Percentiles rank a stretch among this genome's conserved stretches.
Evolutionary conservation across 2,797 vertebrate genomes (phyloP).

Genomic region (Malacoraja senta): DNA sequence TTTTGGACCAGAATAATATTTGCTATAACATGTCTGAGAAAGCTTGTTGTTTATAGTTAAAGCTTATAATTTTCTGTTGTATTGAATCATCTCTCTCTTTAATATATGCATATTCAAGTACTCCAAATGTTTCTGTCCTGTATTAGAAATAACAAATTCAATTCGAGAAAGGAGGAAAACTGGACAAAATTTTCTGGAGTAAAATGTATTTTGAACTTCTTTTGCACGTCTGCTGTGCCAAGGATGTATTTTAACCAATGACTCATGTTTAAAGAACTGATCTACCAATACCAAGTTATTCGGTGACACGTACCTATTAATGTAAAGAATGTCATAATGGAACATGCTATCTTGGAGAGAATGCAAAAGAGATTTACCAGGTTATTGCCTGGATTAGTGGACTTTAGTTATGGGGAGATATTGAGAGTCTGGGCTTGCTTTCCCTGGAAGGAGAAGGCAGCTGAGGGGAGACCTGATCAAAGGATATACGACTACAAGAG

Average conservation of each 20-base stretch:
- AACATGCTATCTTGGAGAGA: neutral
- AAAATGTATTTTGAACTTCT: neutral
- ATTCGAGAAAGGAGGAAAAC: neutral
- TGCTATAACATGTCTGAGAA: neutral
- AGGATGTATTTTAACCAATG: neutral
- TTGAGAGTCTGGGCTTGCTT: no score
- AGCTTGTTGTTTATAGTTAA: neutral
- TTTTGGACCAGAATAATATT: no score
- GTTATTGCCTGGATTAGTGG: no score
- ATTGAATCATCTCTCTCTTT: neutral
- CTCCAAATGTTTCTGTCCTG: neutral
- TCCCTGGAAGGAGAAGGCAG: no score
- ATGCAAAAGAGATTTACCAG: no score
- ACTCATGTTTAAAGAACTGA: neutral
- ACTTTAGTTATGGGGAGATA: no score
- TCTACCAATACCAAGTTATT: neutral
- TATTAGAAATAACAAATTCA: neutral
- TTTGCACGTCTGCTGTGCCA: neutral
- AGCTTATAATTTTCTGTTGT: neutral
- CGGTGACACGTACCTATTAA: neutral
- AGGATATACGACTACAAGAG: no score
- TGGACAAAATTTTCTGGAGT: neutral
- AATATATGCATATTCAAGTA: neutral
- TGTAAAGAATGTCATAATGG: neutral
- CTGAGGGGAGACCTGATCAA: no score